A percentile compares a stretch with the other conserved stretches of the same genome.
phyloP scores from a whole-genome alignment of 2,113 vertebrate genomes.

The Budorcas taxicolor region DNA sequence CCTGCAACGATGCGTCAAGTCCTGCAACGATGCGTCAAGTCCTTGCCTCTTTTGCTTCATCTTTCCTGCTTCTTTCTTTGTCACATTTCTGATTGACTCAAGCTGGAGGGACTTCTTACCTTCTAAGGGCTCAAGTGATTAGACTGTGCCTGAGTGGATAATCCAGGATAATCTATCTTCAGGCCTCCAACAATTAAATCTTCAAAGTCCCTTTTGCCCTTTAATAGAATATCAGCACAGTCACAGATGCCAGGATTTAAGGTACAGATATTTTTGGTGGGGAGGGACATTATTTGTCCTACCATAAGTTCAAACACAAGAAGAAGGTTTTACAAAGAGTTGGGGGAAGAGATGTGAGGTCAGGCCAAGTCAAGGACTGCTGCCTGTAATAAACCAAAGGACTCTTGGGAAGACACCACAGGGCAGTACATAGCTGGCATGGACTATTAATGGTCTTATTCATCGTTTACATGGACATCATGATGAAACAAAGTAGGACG shows the following conservation, averaged over 20 bases:
- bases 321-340: background rate
- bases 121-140: background rate
- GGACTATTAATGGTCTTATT: background rate
- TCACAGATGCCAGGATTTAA: background rate
- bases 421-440: background rate
- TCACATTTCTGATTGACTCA: background rate
- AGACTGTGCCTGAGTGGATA: background rate
- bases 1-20: rapidly evolving
- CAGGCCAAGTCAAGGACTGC: background rate
- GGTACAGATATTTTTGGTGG: background rate
- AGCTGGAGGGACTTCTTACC: background rate
- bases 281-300: background rate
- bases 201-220: background rate
- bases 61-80: background rate
- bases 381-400: background rate
- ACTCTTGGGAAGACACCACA: background rate
- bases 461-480: background rate
- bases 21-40: rapidly evolving
- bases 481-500: background rate
- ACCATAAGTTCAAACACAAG: background rate
- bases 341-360: background rate
- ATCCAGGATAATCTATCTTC: background rate
- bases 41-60: background rate
- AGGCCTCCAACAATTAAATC: background rate
- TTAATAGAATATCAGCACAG: background rate